Evolutionary conservation across 2,113 vertebrate species (phyloP), one percentile per base, ranked within the genome.

Genomic region (Nannobrachium achirus): DNA sequence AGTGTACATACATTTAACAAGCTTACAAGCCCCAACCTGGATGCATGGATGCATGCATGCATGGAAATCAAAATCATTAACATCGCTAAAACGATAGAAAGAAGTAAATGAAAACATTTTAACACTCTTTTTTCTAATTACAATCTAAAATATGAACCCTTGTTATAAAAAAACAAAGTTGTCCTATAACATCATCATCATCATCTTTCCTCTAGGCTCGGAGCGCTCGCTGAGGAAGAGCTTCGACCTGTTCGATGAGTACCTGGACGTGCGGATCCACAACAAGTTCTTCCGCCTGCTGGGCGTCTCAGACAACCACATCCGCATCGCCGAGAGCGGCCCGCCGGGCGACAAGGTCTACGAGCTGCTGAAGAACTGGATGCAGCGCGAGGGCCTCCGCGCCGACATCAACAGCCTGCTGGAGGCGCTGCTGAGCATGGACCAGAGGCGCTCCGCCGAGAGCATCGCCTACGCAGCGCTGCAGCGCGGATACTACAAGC

Each of bases 251-350:
- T 93, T 93, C 6, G 91, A 93, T 11, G 86, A 91, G 70, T 79
- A 76, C 57, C 82, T 93, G 86, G 91, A 93, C 0, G 86, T 92
- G 10, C 84, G 87, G 77, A 89, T 92, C 78, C 91, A 92, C 58
- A 93, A 93, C 85, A 93, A 91, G 80, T 93, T 93, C 83, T 93
- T 93, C 81, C 64, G 93, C 11, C 63, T 67, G 77, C 91, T 93
- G 3, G 92, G 92, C 1, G 81, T 93, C 60, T 91, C 73, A 3
- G 92, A 93, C 83, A 93, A 93, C 79, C 71, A 81, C 73, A 93
- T 93, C 19, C 90, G 90, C 38, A 85, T 89, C 0, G 91, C 91
- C 0, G 91, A 93, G 72, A 85, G 53, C 8, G 79, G 82, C 42
- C 6, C 82, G 33, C n/a, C 83, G 2, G 40, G 45, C 0, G 93